Evolutionary conservation across 2,113 vertebrate species (phyloP).

Genomic region (Dolichotis patagonum): DNA sequence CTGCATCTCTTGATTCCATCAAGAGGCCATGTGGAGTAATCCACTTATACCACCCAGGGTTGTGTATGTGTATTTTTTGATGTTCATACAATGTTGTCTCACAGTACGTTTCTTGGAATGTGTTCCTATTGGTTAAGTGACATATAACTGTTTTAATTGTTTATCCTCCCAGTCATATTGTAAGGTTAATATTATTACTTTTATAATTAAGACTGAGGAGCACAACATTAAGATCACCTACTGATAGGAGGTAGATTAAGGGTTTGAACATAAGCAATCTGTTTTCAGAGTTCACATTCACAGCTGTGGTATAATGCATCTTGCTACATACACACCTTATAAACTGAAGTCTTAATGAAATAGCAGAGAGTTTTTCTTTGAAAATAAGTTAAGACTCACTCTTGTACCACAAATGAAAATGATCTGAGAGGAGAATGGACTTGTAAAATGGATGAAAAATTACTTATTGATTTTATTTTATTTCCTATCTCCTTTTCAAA

Average conservation of each 20-base stretch:
- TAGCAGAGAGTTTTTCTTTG: constrained; percentile 7
- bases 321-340: background rate
- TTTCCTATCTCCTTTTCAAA: background rate
- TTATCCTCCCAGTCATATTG: background rate
- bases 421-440: background rate
- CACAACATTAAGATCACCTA: background rate
- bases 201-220: constrained; percentile 9
- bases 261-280: background rate
- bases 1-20: background rate
- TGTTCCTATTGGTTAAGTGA: background rate
- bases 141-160: background rate
- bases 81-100: no score
- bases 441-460: background rate
- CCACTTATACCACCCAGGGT: background rate
- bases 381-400: constrained; percentile 23
- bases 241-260: background rate
- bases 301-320: background rate
- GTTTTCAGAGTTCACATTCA: background rate
- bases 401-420: background rate
- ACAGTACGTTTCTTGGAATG: background rate
- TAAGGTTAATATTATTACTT: background rate
- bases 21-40: background rate
- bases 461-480: background rate
- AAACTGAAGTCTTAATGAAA: constrained; percentile 6
- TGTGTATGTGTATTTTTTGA: no score